Base-by-base conservation (phyloP, 2,888 invertebrate species). In the Tholera decimalis region DNA sequence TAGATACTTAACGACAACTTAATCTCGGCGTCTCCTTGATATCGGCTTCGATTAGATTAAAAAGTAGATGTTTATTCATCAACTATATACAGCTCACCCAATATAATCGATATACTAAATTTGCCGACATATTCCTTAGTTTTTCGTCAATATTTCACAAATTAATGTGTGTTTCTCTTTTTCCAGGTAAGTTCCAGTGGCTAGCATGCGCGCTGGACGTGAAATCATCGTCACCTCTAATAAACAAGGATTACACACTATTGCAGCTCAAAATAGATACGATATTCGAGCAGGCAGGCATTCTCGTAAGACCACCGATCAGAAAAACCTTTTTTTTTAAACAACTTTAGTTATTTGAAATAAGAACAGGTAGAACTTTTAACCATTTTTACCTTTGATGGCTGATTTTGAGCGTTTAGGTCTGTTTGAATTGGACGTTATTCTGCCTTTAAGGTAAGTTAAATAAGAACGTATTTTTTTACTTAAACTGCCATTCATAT, bases 181-280 rank as follows among this genome's bases (percentile, higher is more conserved):
- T 86, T 84, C 24, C 88, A 90, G 90, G 90, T 90, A 89, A 89
- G 89, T 86, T 87, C 84, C 85, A 83, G 83, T 83, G 81, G 68
- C 51, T 80, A 51, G 77, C 76, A 83, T 77, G 71, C 72, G 68
- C 79, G 80, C 80, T 82, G 80, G 80, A 80, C 76, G 35, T 57
- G 46, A 73, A 30, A 58, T 47, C 63, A 76, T 55, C 44, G 22
- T 74, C 67, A 60, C 62, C 54, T 46, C 30, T 54, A 66, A 51
- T 63, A 61, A 68, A 64, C 41, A 28, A 53, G 63, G 46, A 75
- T 62, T 64, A 73, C 79, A 81, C 69, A 66, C 55, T 43, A 53
- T 20, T 56, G 49, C 30, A 33, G 47, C 39, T 65, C 26, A 15
- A 50, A 77, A 77, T 66, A 77, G 47, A 56, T 55, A 24, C 28